phyloP scores from a whole-genome alignment of 2,888 invertebrate species.

The Myopa testacea region DNA sequence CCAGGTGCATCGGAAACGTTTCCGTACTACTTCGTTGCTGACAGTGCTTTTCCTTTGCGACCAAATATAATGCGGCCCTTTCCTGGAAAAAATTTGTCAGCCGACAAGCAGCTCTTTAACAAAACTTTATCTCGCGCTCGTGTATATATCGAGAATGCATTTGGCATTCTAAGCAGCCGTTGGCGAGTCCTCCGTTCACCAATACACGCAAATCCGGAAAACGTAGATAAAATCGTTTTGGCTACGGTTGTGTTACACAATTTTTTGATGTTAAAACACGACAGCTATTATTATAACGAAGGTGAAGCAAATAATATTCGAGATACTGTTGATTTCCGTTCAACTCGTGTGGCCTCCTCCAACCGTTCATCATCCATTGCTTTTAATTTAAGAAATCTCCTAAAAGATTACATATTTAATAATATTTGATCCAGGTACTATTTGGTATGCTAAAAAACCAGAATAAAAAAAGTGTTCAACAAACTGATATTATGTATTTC shows the following conservation, averaged over 20 bases:
- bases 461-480: too few species aligned
- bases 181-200: constrained; percentile 1
- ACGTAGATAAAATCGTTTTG: constrained; percentile 22
- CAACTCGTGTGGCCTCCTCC: neutral
- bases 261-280: constrained; percentile 14
- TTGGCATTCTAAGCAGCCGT: constrained; percentile 2
- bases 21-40: constrained; percentile 16
- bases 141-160: constrained; percentile 12
- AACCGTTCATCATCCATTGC: neutral
- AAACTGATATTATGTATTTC: too few species aligned
- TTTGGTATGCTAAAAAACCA: too few species aligned
- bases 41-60: neutral
- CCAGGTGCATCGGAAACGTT: neutral
- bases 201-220: constrained; percentile 20
- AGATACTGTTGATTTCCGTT: neutral
- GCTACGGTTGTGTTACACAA: constrained; percentile 20
- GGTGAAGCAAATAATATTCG: neutral
- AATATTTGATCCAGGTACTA: too few species aligned
- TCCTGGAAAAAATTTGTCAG: constrained; percentile 6
- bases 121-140: constrained; percentile 17
- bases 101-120: neutral
- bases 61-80: neutral
- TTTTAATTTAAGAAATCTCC: neutral
- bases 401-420: neutral
- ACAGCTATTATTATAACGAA: neutral